phyloP scores from a whole-genome alignment of 1,140 invertebrate genomes.

The Bombus picipes region DNA sequence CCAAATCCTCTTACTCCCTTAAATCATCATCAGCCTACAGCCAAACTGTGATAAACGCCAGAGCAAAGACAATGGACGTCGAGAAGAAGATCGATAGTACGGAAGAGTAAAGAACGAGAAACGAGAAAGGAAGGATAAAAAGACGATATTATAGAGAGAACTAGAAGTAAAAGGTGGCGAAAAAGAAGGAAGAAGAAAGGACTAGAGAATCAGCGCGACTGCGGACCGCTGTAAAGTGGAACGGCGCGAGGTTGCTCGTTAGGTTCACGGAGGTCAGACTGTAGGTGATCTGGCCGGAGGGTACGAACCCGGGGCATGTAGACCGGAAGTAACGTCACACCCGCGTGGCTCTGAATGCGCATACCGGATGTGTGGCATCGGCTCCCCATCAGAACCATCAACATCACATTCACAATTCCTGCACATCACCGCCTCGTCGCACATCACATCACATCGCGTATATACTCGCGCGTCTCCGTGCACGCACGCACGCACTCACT shows the following conservation, averaged over 20 bases:
- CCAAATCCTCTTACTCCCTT: too few relatives aligned
- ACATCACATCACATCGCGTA: conserved; percentile 73
- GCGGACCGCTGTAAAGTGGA: conserved; percentile 36
- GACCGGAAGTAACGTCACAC: conserved; percentile 83
- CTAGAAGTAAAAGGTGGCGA: too few relatives aligned
- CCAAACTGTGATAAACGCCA: too few relatives aligned
- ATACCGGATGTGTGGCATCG: conserved; percentile 83
- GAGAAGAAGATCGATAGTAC: too few relatives aligned
- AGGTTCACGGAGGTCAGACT: conserved; percentile 70
- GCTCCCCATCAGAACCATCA: conserved; percentile 82
- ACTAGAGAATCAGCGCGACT: not conserved
- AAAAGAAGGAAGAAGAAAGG: not conserved
- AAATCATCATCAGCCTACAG: too few relatives aligned
- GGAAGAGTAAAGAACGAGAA: too few relatives aligned
- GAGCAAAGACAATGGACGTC: too few relatives aligned
- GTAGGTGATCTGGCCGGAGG: conserved; percentile 73
- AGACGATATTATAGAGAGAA: too few relatives aligned
- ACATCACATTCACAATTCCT: conserved; percentile 79
- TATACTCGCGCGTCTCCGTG: conserved; percentile 26
- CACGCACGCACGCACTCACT: conserved; percentile 5
- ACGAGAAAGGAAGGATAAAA: too few relatives aligned
- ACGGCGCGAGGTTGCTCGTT: conserved; percentile 58
- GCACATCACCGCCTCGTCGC: conserved; percentile 75
- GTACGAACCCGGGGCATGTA: conserved; percentile 79
- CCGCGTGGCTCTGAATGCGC: conserved; percentile 83